These are phyloP conservation scores for Cheilinus undulatus DNA, from an alignment of 2,113 vertebrate genomes.

Conservation along the genomic window DNA sequence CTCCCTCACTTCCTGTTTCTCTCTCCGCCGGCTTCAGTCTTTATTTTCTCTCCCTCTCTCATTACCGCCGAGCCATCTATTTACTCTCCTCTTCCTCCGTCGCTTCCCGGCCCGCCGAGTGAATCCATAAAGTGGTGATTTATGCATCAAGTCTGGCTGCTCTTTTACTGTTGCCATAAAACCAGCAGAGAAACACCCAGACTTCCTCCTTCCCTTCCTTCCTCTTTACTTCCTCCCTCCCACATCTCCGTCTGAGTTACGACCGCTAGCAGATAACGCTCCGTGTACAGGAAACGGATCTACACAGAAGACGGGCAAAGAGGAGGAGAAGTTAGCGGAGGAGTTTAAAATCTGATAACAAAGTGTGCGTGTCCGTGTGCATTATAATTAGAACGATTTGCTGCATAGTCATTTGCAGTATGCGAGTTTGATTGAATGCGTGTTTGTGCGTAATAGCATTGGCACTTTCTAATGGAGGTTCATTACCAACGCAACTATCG, in stretches of 20 bases:
- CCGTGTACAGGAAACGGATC: not conserved
- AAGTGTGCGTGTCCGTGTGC: not conserved
- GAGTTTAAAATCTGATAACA: slow-evolving; percentile 18
- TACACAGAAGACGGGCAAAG: not conserved
- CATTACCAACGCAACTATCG: slow-evolving; percentile 25
- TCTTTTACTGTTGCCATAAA: slow-evolving; percentile 56
- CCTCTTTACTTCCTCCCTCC: not conserved
- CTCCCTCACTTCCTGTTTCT: not conserved
- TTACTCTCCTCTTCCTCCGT: slow-evolving; percentile 41
- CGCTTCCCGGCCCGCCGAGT: slow-evolving; percentile 11
- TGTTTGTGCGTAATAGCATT: slow-evolving; percentile 16
- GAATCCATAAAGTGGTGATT: slow-evolving; percentile 65
- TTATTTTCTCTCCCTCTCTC: slow-evolving; percentile 35
- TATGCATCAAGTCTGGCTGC: slow-evolving; percentile 43
- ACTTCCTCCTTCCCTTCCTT: slow-evolving; percentile 12
- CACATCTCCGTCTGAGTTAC: not conserved
- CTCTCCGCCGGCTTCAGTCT: slow-evolving; percentile 25
- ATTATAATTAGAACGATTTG: slow-evolving; percentile 5
- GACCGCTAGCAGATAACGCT: slow-evolving; percentile 2
- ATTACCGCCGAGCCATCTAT: slow-evolving; percentile 41
- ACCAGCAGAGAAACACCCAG: not conserved
- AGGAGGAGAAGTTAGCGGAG: not conserved
- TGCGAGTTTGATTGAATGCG: not conserved
- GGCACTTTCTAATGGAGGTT: slow-evolving; percentile 20
- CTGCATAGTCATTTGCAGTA: not conserved